A percentile compares a stretch with the other conserved stretches of the same genome.
Evolutionary conservation across 2,797 vertebrate genomes (phyloP).

Genomic region (Synaphobranchus kaupii): DNA sequence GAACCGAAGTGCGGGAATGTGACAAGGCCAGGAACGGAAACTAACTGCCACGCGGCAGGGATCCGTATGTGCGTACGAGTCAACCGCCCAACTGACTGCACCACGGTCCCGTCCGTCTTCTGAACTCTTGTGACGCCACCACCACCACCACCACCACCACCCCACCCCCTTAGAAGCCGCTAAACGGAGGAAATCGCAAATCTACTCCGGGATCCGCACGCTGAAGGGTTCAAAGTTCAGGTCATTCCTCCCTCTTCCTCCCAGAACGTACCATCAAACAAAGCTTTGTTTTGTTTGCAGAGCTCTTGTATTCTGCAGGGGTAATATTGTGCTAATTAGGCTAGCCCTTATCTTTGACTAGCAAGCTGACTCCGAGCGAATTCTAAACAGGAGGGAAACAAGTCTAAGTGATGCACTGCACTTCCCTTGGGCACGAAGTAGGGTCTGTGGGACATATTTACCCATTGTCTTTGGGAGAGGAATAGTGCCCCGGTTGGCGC

Average conservation of each 20-base stretch:
- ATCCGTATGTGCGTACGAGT: background rate
- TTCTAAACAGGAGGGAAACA: background rate
- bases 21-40: background rate
- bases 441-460: background rate
- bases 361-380: background rate
- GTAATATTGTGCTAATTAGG: background rate
- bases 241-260: background rate
- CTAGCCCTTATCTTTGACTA: conserved; percentile 1
- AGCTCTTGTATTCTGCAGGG: background rate
- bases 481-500: background rate
- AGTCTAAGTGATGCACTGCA: background rate
- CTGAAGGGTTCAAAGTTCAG: background rate
- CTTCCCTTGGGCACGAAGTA: background rate
- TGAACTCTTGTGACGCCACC: background rate
- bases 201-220: background rate
- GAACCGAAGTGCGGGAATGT: background rate
- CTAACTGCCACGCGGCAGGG: too few species aligned
- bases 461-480: background rate
- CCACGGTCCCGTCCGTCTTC: background rate
- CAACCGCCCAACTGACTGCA: background rate
- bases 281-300: background rate
- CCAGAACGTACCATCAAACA: background rate
- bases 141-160: background rate
- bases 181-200: background rate
- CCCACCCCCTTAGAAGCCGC: background rate